Base-by-base conservation (phyloP, 2,113 vertebrate genomes). In the Oncorhynchus mykiss region DNA sequence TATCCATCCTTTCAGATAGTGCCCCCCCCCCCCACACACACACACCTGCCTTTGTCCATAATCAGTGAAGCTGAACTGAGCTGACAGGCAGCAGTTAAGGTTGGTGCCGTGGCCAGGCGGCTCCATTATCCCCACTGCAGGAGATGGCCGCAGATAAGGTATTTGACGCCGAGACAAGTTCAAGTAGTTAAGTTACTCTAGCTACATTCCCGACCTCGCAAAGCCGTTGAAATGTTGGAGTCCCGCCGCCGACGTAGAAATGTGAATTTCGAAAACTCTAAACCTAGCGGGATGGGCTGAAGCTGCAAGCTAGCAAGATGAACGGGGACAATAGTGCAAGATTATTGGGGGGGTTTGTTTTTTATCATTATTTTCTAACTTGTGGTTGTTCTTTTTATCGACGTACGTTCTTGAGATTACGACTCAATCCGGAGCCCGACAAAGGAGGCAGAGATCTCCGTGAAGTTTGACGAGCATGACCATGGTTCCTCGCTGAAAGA, bases 11-110 rank as follows among this genome's bases (percentile, higher is more conserved):
- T 4, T 51, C 49, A 51, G 34, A 39, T 3, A 12, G 48, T 51
- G 48, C 48, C 31, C 31, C 31, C 31, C 39, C 39, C 34, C 1
- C 8, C 6, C 22, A 25, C 45, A 57, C 48, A 72, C 49, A 57
- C 51, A 73, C 71, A 73, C 57, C 25, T 60, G 67, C 9, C 67
- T 69, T 69, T 69, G 20, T 69, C 29, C 34, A 45, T n/a, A 45
- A 69, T 18, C 67, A 69, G 20, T 12, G 31, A 31, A 16, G 31
- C 16, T 39, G 20, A 69, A 69, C 20, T 20, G 31, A 45, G 20
- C 34, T 69, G 29, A 67, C 25, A 67, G 29, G 25, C 25, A 31
- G 16, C 29, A 25, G 3, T 67, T 67, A 16, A 18, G 16, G 16
- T 25, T 29, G 25, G 25, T 29, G 65, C 65, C 27, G 22, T 67